A percentile compares a stretch with the other conserved stretches of the same genome.
phyloP scores from a whole-genome alignment of 2,888 invertebrate species.

The Hirtodrosophila histrioides region DNA sequence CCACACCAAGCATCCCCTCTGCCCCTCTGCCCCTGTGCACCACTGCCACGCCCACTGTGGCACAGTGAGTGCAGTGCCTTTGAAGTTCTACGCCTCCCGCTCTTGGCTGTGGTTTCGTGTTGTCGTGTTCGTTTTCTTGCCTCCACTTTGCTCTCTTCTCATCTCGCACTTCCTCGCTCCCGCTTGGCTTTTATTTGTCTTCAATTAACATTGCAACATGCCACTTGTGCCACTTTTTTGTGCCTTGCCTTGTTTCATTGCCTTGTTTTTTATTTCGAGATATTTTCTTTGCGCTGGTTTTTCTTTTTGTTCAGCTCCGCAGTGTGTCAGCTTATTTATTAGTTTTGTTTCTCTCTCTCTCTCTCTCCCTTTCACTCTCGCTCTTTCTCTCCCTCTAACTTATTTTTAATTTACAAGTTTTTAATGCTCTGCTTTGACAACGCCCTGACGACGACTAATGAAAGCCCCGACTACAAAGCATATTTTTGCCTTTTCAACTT shows the following conservation, averaged over 20 bases:
- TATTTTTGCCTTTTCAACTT: conserved; percentile 65
- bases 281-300: conserved; percentile 40
- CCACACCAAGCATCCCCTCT: conserved; percentile 9
- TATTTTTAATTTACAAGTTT: conserved; percentile 60
- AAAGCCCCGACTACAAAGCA: conserved; percentile 71
- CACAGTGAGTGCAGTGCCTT: conserved; percentile 44
- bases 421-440: conserved; percentile 56
- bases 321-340: conserved; percentile 56
- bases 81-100: conserved; percentile 44
- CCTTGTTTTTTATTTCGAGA: conserved; percentile 25
- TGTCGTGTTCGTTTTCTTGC: conserved; percentile 34
- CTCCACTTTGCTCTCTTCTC: conserved; percentile 1
- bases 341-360: conserved; percentile 37
- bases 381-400: conserved; percentile 30
- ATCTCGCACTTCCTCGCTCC: neutral
- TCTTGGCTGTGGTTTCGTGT: conserved; percentile 54
- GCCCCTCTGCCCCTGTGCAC: neutral
- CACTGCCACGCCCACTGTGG: conserved; percentile 37
- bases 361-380: conserved; percentile 2
- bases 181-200: conserved; percentile 65
- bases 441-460: conserved; percentile 60
- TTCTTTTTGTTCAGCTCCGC: conserved; percentile 36
- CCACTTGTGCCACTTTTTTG: conserved; percentile 68
- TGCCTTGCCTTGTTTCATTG: conserved; percentile 38
- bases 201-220: conserved; percentile 79